Base-by-base conservation (phyloP, 2,888 invertebrate genomes). In the Phaedon cochleariae region DNA sequence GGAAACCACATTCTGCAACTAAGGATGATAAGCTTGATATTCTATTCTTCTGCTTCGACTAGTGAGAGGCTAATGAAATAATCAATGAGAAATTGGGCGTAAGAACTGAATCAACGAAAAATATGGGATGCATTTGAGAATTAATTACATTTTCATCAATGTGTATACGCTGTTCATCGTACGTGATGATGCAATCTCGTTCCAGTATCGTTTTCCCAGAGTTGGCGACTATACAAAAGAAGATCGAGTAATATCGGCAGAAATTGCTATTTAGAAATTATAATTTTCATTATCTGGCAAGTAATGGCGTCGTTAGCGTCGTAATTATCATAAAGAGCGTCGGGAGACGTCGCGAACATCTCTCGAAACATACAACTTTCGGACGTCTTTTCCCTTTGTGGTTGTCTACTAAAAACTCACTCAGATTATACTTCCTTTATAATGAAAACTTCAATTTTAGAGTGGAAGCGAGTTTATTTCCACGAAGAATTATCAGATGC, bases 241-340 rank as follows among this genome's bases (percentile, higher is more conserved):
- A 58, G 62, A 62, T 60, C 62, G 64, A 53, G 66, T 69, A 65
- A 69, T 70, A 70, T 70, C 63, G 70, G 70, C 68, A 68, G 66
- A 66, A 70, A 68, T 70, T 64, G 64, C 71, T 67, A 68, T 71
- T 67, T 71, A 69, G 73, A 76, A 79, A 79, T 80, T 79, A 79
- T 78, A 77, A 78, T 80, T 79, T 78, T 74, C 76, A 78, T 80
- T 79, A 80, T 79, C 79, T 77, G 74, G 74, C 74, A 74, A 72
- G 76, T 80, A 79, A 80, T 79, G 77, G 76, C 77, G 71, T 70
- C 78, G 77, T 80, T 79, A 80, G 72, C 77, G 73, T 78, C 72
- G 75, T 77, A 78, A 80, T 80, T 80, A 79, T 79, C 75, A 72
- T 75, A 68, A 66, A 60, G 69, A 70, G 75, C 75, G 73, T 70